Base-by-base conservation (phyloP, 2,888 invertebrate genomes). In the Theretra japonica region DNA sequence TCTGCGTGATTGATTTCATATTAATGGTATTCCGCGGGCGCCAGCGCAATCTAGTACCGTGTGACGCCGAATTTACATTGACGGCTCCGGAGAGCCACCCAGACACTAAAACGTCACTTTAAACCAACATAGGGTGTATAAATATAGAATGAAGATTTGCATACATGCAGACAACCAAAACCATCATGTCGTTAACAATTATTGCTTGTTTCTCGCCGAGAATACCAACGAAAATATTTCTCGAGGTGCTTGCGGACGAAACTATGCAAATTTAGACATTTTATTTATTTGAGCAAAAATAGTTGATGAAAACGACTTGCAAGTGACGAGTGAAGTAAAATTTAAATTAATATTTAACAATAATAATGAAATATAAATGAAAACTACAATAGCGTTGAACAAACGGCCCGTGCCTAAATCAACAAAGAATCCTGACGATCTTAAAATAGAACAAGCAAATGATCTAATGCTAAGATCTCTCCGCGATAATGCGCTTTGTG, bases 31-130 rank as follows among this genome's bases (percentile, higher is more conserved):
- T 50, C 57, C 68, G 70, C 77, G 71, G 69, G 65, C 60, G 69
- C 70, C 59, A 11, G 28, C 72, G 69, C 58, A 74, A 74, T 75
- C 57, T 48, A 68, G 33, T 4, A 8, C 68, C 78, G 79, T 87
- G 76, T 84, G 78, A 84, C 82, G 80, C 70, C 78, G 79, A 76
- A 75, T 78, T 72, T 76, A 79, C 77, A 77, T 74, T 79, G 81
- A 81, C 81, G 80, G 76, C 72, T 74, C 77, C 83, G 79, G 83
- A 80, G 79, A 82, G 78, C 92, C 92, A 92, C 92, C 91, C 92
- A 91, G 88, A 91, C 88, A 80, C 79, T 83, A 90, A 92, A 92
- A 91, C 88, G 86, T 88, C 86, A 81, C 83, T 85, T 82, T 84
- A 82, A 80, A 88, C 83, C 77, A 80, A 78, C 80, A 80, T 82